Base-by-base conservation (phyloP, 2,888 invertebrate species). In the Tenthredo mesomela region DNA sequence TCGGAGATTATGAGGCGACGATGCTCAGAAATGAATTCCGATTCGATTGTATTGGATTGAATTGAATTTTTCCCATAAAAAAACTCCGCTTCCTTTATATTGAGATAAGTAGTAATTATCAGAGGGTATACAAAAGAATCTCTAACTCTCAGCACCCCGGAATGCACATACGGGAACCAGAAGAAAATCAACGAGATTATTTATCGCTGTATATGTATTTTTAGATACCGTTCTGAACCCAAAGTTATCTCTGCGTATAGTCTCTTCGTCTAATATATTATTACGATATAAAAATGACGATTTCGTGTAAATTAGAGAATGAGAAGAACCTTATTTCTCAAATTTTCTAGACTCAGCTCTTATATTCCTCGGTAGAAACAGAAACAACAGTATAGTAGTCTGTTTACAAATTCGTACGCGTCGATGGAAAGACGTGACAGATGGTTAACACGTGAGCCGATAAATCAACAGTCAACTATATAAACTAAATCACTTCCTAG, bases 1-100 rank as follows among this genome's bases (percentile, higher is more conserved):
- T 89, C 88, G 86, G 85, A 89, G 88, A 88, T 89, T 89, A 90
- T 84, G 50, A 50, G 85, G 80, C 85, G 33, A 80, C 80, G 80
- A 80, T 80, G 58, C 58, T n/a, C 80, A 80, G 61, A 80, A 61
- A 80, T 80, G 80, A 80, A 80, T 80, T 80, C 80, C 80, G 58
- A 58, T 58, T 78, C 78, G 78, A 80, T 80, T 80, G 80, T 61
- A 80, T 58, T 77, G 21, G 43, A 80, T 80, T 80, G 80, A 40
- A 80, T 58, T 40, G 21, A 29, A 58, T 61, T 40, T 40, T 61
- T 21, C 61, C 40, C 33, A 80, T 61, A 61, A 80, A 37, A 80
- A 37, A 15, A 54, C 15, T 18, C 15, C 54, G 29, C 50, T 33
- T 33, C 50, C 15, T 77, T 47, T 33, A 33, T 54, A 77, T 54